Conservation (phyloP, 2,888 invertebrate genomes). For the Stegophylla sp. region DNA sequence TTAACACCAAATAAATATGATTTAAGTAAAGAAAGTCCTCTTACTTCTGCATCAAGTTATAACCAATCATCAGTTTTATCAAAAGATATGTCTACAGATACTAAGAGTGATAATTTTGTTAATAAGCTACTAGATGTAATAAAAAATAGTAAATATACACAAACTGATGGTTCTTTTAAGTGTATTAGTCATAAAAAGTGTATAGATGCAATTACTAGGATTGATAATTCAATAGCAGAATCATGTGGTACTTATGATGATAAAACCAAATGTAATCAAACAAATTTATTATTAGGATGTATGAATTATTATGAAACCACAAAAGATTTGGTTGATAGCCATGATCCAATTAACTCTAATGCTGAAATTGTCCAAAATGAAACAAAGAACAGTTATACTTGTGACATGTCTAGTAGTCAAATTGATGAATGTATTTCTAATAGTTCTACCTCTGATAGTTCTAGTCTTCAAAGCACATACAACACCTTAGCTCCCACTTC, state of each 20-base stretch:
- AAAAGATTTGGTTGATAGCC: not conserved
- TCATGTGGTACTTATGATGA: not conserved
- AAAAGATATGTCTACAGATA: not conserved
- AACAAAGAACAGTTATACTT: not conserved
- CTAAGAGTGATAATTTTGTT: not conserved
- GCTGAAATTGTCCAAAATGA: not conserved
- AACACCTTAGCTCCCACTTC: not conserved
- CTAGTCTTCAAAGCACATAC: conserved; percentile 32
- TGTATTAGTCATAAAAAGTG: not conserved
- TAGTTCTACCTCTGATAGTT: conserved; percentile 1
- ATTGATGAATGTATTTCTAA: not conserved
- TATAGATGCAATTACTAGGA: not conserved
- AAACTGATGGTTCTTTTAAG: not conserved
- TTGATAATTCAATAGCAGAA: not conserved
- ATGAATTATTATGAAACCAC: not conserved
- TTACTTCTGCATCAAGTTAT: not conserved
- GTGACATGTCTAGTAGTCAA: not conserved
- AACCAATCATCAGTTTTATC: conserved; percentile 7
- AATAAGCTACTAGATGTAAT: not conserved
- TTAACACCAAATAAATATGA: not conserved
- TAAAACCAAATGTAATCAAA: not conserved
- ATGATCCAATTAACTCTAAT: not conserved
- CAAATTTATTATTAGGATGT: not conserved
- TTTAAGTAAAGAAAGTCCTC: not conserved
- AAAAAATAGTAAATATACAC: conserved; percentile 2